A percentile compares a stretch with the other conserved stretches of the same genome.
Conservation (phyloP, 2,797 vertebrate species). For the Limnodromus scolopaceus region DNA sequence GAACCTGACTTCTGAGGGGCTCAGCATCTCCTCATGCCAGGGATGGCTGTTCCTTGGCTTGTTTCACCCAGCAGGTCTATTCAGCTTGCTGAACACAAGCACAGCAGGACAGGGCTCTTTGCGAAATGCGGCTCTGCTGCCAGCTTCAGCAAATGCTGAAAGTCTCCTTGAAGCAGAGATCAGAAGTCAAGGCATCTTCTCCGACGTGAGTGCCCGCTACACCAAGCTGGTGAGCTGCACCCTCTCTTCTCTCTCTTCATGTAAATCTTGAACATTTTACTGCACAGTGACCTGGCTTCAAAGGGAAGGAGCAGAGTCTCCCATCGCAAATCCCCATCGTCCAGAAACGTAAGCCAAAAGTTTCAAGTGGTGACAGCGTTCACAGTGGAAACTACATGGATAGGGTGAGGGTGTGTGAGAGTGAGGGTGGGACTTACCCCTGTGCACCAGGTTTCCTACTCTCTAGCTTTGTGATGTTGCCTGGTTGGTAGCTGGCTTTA, state of each 20-base stretch:
- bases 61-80: neutral
- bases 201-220: accelerated
- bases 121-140: neutral
- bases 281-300: neutral
- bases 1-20: neutral
- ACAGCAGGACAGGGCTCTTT: neutral
- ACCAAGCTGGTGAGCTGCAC: neutral
- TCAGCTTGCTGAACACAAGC: neutral
- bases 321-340: accelerated
- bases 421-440: neutral
- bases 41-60: neutral
- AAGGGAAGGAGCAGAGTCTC: neutral
- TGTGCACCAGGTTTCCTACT: neutral
- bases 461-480: neutral
- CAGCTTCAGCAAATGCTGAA: neutral
- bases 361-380: neutral
- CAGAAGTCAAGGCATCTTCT: neutral
- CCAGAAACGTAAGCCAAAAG: neutral
- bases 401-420: accelerated
- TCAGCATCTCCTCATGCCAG: neutral
- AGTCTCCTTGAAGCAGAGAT: neutral
- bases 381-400: neutral
- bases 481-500: neutral
- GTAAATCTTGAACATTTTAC: neutral
- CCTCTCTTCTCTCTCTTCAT: neutral